These are phyloP conservation scores for Rana temporaria DNA, from an alignment of 2,113 vertebrate genomes.

Conservation along the genomic window DNA sequence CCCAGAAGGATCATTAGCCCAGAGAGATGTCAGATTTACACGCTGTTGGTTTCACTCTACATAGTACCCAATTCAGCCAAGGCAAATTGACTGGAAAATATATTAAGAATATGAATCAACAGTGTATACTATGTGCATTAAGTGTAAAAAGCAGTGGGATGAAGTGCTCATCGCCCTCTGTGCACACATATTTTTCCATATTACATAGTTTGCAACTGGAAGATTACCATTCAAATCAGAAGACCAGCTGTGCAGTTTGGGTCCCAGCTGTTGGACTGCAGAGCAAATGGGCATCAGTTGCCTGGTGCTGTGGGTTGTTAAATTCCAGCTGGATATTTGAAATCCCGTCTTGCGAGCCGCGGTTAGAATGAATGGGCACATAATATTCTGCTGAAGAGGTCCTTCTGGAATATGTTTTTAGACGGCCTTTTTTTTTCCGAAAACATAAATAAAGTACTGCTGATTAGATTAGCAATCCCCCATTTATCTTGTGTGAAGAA, in stretches of 20 bases:
- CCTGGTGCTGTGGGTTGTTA: slow-evolving; percentile 65
- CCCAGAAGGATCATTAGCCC: slow-evolving; percentile 60
- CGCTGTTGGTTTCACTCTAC: slow-evolving; percentile 57
- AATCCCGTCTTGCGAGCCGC: slow-evolving; percentile 66
- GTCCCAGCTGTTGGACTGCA: slow-evolving; percentile 63
- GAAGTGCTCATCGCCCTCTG: slow-evolving; percentile 58
- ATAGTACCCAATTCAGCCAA: slow-evolving; percentile 60
- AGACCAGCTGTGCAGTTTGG: slow-evolving; percentile 66
- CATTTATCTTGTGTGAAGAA: slow-evolving; percentile 60
- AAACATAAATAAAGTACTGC: slow-evolving; percentile 60
- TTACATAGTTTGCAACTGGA: slow-evolving; percentile 65
- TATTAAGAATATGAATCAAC: slow-evolving; percentile 57
- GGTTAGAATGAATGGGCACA: slow-evolving; percentile 66
- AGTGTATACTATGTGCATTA: slow-evolving; percentile 43
- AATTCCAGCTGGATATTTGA: slow-evolving; percentile 68
- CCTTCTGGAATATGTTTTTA: slow-evolving; percentile 57
- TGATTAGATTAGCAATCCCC: slow-evolving; percentile 64
- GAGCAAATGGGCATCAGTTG: slow-evolving; percentile 65
- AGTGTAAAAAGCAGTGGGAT: slow-evolving; percentile 57
- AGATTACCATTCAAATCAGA: slow-evolving; percentile 64
- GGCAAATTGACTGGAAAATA: slow-evolving; percentile 59
- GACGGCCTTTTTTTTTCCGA: slow-evolving; percentile 63
- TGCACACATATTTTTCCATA: slow-evolving; percentile 62
- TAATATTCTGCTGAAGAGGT: slow-evolving; percentile 66
- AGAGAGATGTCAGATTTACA: slow-evolving; percentile 58